phyloP scores from a whole-genome alignment of 2,113 vertebrate genomes.

The Haliaeetus leucogaster region DNA sequence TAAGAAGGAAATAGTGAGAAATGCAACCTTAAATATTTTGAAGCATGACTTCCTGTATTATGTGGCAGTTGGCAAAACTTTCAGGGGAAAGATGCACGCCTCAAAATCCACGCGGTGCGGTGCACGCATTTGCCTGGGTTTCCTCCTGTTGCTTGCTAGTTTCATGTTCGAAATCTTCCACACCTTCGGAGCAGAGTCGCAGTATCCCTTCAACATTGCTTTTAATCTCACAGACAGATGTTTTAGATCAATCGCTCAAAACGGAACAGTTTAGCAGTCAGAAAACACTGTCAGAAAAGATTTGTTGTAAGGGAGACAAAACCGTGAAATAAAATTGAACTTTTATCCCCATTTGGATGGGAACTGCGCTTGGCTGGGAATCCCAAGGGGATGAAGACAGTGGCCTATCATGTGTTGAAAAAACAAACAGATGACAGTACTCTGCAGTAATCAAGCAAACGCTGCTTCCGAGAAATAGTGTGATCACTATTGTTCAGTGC shows the following conservation, averaged over 20 bases:
- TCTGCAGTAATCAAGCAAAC: slow-evolving; percentile 9
- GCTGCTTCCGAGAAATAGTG: slow-evolving; percentile 31
- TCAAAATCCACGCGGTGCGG: not conserved
- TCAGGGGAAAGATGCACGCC: slow-evolving; percentile 20
- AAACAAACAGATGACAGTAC: slow-evolving; percentile 50
- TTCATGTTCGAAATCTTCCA: not conserved
- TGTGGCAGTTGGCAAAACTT: slow-evolving; percentile 67
- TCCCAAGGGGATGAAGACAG: slow-evolving; percentile 4
- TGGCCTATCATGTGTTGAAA: slow-evolving; percentile 33
- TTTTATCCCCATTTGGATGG: slow-evolving; percentile 61
- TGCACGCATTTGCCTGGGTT: slow-evolving; percentile 21
- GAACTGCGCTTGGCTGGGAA: slow-evolving; percentile 17
- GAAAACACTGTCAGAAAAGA: slow-evolving; percentile 67
- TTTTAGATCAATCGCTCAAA: slow-evolving; percentile 67
- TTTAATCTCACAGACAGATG: slow-evolving; percentile 61
- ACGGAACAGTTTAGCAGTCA: slow-evolving; percentile 61
- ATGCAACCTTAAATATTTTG: slow-evolving; percentile 78
- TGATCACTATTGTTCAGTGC: slow-evolving; percentile 7
- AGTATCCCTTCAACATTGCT: not conserved
- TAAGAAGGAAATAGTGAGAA: slow-evolving; percentile 77
- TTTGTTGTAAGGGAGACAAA: slow-evolving; percentile 52
- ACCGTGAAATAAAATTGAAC: slow-evolving; percentile 65
- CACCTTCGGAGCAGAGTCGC: not conserved
- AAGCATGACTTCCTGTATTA: slow-evolving; percentile 68
- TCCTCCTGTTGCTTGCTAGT: not conserved